Evolutionary conservation across 2,113 vertebrate genomes (phyloP), one percentile per base, ranked within the genome.

Genomic region (Notiomystis cincta): DNA sequence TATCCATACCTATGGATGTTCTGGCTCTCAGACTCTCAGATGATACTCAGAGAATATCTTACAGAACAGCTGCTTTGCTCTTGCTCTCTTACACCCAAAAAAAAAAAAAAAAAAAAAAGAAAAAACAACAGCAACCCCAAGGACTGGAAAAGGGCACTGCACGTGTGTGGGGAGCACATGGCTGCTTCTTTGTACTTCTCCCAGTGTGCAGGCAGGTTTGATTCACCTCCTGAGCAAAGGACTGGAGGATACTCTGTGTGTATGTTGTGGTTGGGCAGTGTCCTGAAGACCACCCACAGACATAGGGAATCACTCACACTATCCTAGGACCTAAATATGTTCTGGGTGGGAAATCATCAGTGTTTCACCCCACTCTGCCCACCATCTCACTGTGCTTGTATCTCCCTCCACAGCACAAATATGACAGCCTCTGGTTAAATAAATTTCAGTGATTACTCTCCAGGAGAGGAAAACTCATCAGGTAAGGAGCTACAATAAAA

Each of bases 151-250:
- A 51, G 30, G 20, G 24, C 57, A 45, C 33, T 16, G 3, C 35
- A 58, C 0, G 1, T 28, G 42, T 0, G 0, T 13, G 51, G 30
- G 24, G 50, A 78, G 27, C 44, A 72, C 30, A 8, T 0, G n/a
- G 44, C 19, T 65, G 15, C 30, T 42, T 20, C 72, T 56, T 2
- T 4, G 1, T 21, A 1, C 18, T 37, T n/a, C 50, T 48, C n/a
- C 15, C 37, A 23, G 18, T 27, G 24, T 6, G 20, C 22, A 35
- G n/a, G 20, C 22, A 35, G n/a, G 42, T 27, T 62, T 45, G 69
- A 89, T 66, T 31, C 45, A 53, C 6, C 37, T 84, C 60, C 60
- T 16, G 19, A 56, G 37, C n/a, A 56, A 57, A 69, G 40, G 23
- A 30, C 40, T 28, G 27, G 54, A 65, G 50, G n/a, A 48, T 66